phyloP scores from a whole-genome alignment of 2,888 invertebrate species.

The Fissipunctia ypsillon region DNA sequence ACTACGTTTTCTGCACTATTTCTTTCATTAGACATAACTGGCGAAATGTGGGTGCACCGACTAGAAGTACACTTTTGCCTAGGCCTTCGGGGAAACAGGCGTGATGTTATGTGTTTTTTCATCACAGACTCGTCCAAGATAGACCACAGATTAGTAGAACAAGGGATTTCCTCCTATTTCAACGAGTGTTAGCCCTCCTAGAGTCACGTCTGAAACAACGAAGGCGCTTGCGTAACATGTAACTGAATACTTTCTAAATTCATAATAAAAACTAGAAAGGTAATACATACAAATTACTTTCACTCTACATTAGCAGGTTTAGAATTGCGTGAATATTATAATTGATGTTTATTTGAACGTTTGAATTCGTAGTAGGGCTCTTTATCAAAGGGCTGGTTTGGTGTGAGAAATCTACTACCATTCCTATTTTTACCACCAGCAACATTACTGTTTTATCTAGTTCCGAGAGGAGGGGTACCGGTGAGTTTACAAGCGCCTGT shows the following conservation, averaged over 20 bases:
- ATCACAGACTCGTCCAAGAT: not conserved
- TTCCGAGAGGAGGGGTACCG: not conserved
- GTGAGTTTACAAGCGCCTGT: not conserved
- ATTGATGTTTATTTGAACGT: not conserved
- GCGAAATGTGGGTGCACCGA: not conserved
- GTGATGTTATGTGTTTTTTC: not conserved
- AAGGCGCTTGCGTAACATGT: not conserved
- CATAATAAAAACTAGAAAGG: conserved; percentile 27
- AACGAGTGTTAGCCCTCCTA: not conserved
- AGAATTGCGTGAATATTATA: not conserved
- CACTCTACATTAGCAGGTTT: not conserved
- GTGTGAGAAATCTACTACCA: not conserved
- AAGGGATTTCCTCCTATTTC: not conserved
- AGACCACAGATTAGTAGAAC: not conserved
- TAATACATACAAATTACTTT: conserved; percentile 15
- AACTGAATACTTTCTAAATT: conserved; percentile 29
- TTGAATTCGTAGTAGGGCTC: not conserved
- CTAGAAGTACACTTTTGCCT: not conserved
- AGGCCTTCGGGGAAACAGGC: too few species aligned
- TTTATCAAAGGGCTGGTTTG: not conserved
- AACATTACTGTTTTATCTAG: not conserved
- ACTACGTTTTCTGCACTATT: not conserved
- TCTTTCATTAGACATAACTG: not conserved
- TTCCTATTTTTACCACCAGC: not conserved
- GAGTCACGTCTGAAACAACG: too few species aligned